Conservation (phyloP, 2,888 invertebrate genomes). For the Nomada ferruginata region DNA sequence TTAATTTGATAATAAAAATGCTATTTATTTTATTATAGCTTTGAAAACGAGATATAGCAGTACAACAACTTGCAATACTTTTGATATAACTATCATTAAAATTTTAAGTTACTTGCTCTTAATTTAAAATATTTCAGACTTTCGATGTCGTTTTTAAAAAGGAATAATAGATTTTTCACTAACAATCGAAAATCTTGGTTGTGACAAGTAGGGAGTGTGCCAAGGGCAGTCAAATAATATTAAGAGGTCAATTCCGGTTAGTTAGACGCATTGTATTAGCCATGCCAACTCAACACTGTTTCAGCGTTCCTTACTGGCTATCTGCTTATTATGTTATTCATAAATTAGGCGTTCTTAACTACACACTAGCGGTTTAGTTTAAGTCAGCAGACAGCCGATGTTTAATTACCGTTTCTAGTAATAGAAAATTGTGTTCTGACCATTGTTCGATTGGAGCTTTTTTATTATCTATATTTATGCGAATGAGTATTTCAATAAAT, state of each 20-base stretch:
- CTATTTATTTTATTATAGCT: no score
- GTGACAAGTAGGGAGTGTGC: conserved; percentile 42
- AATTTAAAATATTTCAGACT: background rate
- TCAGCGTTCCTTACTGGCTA: conserved; percentile 36
- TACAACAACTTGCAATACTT: no score
- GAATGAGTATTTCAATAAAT: conserved; percentile 7
- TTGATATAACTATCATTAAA: no score
- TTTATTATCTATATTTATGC: background rate
- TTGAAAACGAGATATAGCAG: no score
- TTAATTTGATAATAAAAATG: no score
- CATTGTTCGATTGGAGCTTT: background rate
- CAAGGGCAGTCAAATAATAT: conserved; percentile 55
- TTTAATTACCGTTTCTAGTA: background rate
- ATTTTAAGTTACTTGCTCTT: no score
- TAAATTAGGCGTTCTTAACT: background rate
- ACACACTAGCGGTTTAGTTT: no score
- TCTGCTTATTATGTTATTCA: background rate
- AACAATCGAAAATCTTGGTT: conserved; percentile 27
- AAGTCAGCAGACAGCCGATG: background rate
- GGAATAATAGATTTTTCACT: background rate
- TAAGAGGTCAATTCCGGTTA: conserved; percentile 65
- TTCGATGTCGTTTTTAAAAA: background rate
- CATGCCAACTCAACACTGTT: conserved; percentile 32
- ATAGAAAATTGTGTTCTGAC: background rate
- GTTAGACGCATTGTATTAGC: conserved; percentile 25